phyloP scores from a whole-genome alignment of 2,113 vertebrate species.

The Cyphomyrus discorhynchus region DNA sequence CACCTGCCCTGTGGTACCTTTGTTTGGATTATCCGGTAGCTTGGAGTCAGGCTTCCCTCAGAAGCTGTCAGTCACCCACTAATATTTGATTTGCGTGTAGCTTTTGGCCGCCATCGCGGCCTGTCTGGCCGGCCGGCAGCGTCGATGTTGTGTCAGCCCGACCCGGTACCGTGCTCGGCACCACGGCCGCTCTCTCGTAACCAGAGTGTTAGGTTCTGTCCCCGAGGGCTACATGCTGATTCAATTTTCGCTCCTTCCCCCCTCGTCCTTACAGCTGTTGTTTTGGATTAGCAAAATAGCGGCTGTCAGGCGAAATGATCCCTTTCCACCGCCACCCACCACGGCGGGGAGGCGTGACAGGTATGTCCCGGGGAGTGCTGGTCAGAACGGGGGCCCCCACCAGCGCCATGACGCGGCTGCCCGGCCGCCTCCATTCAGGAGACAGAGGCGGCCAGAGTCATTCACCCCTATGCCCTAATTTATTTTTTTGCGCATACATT shows the following conservation, averaged over 20 bases:
- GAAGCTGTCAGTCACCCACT: slow-evolving; percentile 30
- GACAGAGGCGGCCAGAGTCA: slow-evolving; percentile 25
- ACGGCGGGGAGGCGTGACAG: slow-evolving; percentile 49
- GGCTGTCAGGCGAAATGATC: slow-evolving; percentile 67
- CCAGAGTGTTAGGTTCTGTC: slow-evolving; percentile 27
- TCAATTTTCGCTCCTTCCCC: slow-evolving; percentile 50
- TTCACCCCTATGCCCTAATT: slow-evolving; percentile 3
- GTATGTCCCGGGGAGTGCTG: slow-evolving; percentile 47
- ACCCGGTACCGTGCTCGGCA: slow-evolving; percentile 25
- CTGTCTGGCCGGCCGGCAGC: slow-evolving; percentile 20
- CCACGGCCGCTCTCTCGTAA: slow-evolving; percentile 28
- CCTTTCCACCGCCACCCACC: slow-evolving; percentile 63
- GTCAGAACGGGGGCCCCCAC: slow-evolving; percentile 24
- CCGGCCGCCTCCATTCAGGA: slow-evolving; percentile 40
- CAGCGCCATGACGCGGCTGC: slow-evolving; percentile 12
- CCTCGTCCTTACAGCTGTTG: slow-evolving; percentile 63
- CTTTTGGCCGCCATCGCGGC: slow-evolving; percentile 29
- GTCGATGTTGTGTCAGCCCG: slow-evolving; percentile 22
- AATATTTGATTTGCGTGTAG: slow-evolving; percentile 28
- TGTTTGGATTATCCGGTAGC: slow-evolving; percentile 35
- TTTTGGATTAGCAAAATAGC: slow-evolving; percentile 72
- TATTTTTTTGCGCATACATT: slow-evolving; percentile 36
- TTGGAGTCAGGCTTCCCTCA: slow-evolving; percentile 23
- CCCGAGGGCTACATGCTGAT: slow-evolving; percentile 48
- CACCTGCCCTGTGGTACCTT: slow-evolving; percentile 50